phyloP scores from a whole-genome alignment of 1,140 invertebrate genomes.

The Apis dorsata region DNA sequence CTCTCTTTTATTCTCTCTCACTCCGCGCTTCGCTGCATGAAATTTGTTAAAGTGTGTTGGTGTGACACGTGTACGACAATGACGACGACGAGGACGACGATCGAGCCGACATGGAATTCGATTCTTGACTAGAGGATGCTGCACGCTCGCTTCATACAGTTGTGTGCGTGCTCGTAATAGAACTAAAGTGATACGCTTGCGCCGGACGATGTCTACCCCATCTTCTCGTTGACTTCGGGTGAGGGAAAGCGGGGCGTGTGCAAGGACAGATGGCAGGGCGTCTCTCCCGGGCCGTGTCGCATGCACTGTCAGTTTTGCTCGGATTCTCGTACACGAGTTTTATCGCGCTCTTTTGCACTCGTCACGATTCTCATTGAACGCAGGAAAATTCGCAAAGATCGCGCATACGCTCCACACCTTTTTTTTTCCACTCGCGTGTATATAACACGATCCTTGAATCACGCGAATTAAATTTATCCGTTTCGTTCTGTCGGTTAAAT shows the following conservation, averaged over 20 bases:
- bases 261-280: constrained; percentile 66
- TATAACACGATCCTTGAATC: not conserved
- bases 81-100: constrained; percentile 29
- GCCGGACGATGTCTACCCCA: constrained; percentile 59
- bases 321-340: constrained; percentile 59
- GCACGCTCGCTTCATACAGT: constrained; percentile 10
- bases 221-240: constrained; percentile 52
- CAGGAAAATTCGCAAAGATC: not conserved
- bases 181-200: constrained; percentile 63
- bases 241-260: constrained; percentile 60
- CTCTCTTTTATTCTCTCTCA: not conserved
- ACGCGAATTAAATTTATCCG: not conserved
- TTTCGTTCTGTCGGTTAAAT: not conserved
- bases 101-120: constrained; percentile 56
- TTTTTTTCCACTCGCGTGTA: not conserved
- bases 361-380: not conserved
- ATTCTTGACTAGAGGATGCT: constrained; percentile 61
- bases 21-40: constrained; percentile 22
- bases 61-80: constrained; percentile 38
- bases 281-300: constrained; percentile 66
- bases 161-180: constrained; percentile 39
- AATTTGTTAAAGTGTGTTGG: constrained; percentile 42
- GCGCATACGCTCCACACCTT: not conserved
- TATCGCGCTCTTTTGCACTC: constrained; percentile 19
- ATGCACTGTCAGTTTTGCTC: constrained; percentile 65